Percentiles rank a stretch among this genome's conserved stretches.
Conservation (phyloP, 2,113 vertebrate genomes). For the Tinamus guttatus region DNA sequence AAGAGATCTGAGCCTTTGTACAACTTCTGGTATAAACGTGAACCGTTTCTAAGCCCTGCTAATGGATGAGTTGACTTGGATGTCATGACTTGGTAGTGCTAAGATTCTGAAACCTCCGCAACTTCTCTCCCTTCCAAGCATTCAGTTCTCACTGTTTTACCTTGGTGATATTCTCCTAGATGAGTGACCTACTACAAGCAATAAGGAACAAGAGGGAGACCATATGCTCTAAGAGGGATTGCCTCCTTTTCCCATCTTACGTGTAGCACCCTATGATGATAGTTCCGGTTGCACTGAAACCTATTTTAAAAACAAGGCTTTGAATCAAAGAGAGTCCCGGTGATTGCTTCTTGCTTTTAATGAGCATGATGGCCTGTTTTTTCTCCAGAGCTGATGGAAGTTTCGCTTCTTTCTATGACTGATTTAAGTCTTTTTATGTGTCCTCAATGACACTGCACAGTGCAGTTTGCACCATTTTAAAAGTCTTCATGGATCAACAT, state of each 20-base stretch:
- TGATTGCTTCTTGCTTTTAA: not conserved
- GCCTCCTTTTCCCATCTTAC: accelerated
- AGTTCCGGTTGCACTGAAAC: not conserved
- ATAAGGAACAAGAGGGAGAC: not conserved
- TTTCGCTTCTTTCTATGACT: not conserved
- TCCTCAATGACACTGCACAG: accelerated
- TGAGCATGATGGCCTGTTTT: not conserved
- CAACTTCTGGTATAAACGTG: not conserved
- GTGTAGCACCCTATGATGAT: not conserved
- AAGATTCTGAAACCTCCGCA: not conserved
- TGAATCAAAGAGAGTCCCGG: not conserved
- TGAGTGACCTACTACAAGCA: not conserved
- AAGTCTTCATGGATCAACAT: not conserved
- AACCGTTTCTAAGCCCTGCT: not conserved
- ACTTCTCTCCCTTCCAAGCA: not conserved
- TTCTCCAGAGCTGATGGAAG: not conserved
- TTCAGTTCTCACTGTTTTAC: not conserved
- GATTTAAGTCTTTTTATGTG: not conserved
- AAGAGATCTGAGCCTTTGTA: not conserved
- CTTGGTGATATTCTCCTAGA: not conserved
- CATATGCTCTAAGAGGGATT: not conserved
- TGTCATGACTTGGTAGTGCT: not conserved
- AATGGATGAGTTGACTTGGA: not conserved
- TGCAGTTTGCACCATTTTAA: not conserved
- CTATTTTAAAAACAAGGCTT: not conserved